Evolutionary conservation across 2,888 invertebrate species (phyloP).

Genomic region (Homarus gammarus): DNA sequence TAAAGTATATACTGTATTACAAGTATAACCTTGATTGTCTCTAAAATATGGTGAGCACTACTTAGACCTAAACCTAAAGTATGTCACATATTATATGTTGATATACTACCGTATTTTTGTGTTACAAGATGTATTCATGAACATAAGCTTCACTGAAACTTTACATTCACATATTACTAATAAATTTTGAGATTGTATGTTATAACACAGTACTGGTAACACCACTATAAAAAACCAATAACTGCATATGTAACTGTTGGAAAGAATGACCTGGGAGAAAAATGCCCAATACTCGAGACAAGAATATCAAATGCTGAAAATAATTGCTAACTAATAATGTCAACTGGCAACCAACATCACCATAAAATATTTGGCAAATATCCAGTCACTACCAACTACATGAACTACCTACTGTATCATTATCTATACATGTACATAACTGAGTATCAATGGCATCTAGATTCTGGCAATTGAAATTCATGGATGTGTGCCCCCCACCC

Average conservation of each 20-base stretch:
- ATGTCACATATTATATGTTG: not conserved
- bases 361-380: slow-evolving; percentile 8
- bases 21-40: slow-evolving; percentile 4
- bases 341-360: no score
- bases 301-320: not conserved
- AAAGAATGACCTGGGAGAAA: not conserved
- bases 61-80: not conserved
- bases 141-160: not conserved
- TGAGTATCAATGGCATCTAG: slow-evolving; percentile 2
- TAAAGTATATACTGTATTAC: not conserved
- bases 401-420: not conserved
- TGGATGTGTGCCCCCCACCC: no score
- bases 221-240: not conserved
- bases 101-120: no score
- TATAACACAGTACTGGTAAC: not conserved
- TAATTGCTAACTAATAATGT: not conserved
- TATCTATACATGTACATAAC: not conserved
- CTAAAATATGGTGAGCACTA: not conserved
- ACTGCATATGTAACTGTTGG: not conserved
- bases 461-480: not conserved
- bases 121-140: not conserved
- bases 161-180: not conserved
- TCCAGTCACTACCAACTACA: not conserved
- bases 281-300: not conserved
- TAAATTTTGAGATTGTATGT: not conserved